Percentiles rank a stretch among this genome's conserved stretches.
Conservation (phyloP, 1,140 invertebrate species). For the Stegodyphus dumicola region DNA sequence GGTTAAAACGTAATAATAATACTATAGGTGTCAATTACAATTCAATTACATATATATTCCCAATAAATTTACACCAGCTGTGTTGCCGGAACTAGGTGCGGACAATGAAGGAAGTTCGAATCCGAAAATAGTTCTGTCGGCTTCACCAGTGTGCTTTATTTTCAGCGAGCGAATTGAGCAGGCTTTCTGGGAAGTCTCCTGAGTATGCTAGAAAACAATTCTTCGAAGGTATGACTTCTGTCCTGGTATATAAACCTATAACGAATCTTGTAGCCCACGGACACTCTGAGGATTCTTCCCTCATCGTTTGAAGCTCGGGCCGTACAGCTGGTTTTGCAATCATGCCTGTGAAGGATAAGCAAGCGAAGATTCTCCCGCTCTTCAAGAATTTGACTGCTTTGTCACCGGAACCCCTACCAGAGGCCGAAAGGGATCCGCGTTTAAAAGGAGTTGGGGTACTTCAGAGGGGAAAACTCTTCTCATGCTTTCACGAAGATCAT, state of each 20-base stretch:
- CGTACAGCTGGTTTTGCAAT: background rate
- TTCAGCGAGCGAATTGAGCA: background rate
- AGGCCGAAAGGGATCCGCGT: constrained; percentile 31
- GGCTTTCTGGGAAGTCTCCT: constrained; percentile 13
- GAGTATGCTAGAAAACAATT: constrained; percentile 25
- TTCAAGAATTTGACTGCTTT: constrained; percentile 52
- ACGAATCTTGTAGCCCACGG: background rate
- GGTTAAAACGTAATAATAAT: too few species aligned
- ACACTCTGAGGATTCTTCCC: constrained; percentile 40
- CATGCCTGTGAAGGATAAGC: constrained; percentile 55
- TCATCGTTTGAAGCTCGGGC: background rate
- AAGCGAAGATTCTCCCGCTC: constrained; percentile 41
- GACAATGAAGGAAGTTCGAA: background rate
- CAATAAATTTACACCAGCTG: background rate
- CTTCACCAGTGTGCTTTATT: background rate
- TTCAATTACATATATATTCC: too few species aligned
- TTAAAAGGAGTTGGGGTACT: constrained; percentile 44
- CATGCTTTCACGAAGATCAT: constrained; percentile 50
- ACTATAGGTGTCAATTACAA: too few species aligned
- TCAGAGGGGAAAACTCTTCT: constrained; percentile 46
- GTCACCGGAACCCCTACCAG: constrained; percentile 32
- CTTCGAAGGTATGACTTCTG: constrained; percentile 1
- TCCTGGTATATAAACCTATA: constrained; percentile 26
- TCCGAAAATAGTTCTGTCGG: constrained; percentile 1
- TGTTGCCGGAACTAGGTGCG: constrained; percentile 26